Base-by-base conservation (phyloP, 2,888 invertebrate genomes). In the Crepidodera aurea region DNA sequence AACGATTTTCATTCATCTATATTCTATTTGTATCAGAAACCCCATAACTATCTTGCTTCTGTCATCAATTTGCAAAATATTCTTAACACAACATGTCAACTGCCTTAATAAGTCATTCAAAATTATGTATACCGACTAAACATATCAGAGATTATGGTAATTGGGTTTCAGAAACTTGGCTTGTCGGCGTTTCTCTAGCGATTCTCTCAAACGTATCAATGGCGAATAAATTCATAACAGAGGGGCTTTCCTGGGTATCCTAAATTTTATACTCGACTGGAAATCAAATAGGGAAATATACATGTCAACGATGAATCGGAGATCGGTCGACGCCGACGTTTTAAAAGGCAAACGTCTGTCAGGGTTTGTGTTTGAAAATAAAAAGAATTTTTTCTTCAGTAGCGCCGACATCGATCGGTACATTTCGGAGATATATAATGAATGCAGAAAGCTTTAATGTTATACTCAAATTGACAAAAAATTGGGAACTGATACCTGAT, bases 251-350 rank as follows among this genome's bases (percentile, higher is more conserved):
- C 48, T 5, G 2, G 12, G 27, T 29, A 29, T 16, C 15, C 29
- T 12, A 42, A 54, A 54, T 54, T 40, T 42, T 18, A 13, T 25
- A 15, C 42, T 19, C 42, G 15, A 10, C 10, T 8, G 27, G 25
- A 54, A 54, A 54, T 54, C 54, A 54, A 54, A 54, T 54, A 54
- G 16, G 54, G 54, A 42, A 54, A 54, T 29, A 42, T 40, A 53
- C 54, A 40, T 42, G 54, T 44, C 53, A 42, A 12, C 54, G 54
- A 54, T 54, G 54, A 29, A 54, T 54, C 32, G 13, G 37, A 34
- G 8, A n/a, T n/a, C n/a, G n/a, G n/a, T n/a, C n/a, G n/a, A n/a
- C 51, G 16, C 19, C 18, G 34, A 12, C 51, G 34, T 51, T 25
- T 51, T 37, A 37, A 51, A 51, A 51, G 37, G 19, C 37, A 12